A percentile compares a stretch with the other conserved stretches of the same genome.
phyloP scores from a whole-genome alignment of 2,888 invertebrate genomes.

The Carpatolechia fugitivella region DNA sequence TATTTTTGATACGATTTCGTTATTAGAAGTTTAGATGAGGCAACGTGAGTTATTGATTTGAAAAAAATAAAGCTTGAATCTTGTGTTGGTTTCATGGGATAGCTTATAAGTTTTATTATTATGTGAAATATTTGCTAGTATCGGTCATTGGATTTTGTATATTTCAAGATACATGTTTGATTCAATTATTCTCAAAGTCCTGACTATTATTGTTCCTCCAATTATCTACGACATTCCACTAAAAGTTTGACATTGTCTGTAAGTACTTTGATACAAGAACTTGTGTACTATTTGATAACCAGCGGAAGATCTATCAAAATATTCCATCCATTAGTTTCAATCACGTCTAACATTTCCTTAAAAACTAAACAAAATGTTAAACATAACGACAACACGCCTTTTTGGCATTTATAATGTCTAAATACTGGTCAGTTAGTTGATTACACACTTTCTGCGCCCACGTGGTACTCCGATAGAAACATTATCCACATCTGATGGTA shows the following conservation, averaged over 20 bases:
- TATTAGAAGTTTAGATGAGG: constrained; percentile 23
- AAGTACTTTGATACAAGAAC: too few species aligned
- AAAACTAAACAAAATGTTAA: constrained; percentile 14
- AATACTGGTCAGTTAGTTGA: constrained; percentile 16
- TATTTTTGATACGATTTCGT: constrained; percentile 21
- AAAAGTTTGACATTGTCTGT: too few species aligned
- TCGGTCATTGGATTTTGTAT: too few species aligned
- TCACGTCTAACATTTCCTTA: neutral
- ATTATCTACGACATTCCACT: too few species aligned
- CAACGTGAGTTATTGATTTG: constrained; percentile 23
- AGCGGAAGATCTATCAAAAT: too few species aligned
- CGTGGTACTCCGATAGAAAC: constrained; percentile 14
- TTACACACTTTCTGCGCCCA: constrained; percentile 19
- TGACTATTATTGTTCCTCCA: too few species aligned
- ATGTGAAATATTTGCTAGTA: too few species aligned
- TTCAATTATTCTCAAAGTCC: too few species aligned
- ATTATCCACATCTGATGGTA: constrained; percentile 18
- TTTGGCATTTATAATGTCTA: constrained; percentile 21
- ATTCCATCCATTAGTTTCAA: too few species aligned
- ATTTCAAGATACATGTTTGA: too few species aligned
- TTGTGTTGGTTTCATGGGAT: neutral
- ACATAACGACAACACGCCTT: constrained; percentile 15
- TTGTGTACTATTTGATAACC: too few species aligned
- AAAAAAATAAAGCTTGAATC: constrained; percentile 3
- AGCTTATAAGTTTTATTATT: too few species aligned